Conservation (phyloP, 2,797 vertebrate species). For the Coregonus suidteri region DNA sequence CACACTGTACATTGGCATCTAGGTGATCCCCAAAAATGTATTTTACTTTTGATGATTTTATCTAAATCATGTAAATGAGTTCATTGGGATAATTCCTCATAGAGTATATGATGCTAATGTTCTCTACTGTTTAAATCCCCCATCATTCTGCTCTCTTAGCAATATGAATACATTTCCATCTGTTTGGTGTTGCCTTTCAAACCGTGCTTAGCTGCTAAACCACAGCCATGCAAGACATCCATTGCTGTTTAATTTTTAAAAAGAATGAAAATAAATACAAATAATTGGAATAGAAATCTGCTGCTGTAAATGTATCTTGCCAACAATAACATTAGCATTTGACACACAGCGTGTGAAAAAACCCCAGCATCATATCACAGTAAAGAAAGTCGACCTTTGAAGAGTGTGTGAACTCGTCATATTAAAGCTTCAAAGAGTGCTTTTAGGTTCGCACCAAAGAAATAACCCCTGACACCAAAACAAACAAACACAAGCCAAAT, state of each 20-base stretch:
- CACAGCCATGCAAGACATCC: constrained; percentile 69
- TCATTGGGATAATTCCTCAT: constrained; percentile 53
- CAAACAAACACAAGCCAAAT: constrained; percentile 78
- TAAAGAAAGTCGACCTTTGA: constrained; percentile 74
- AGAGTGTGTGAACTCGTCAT: constrained; percentile 70
- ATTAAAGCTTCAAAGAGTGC: constrained; percentile 77
- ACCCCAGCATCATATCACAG: constrained; percentile 67
- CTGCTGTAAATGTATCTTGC: constrained; percentile 67
- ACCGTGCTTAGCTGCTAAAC: constrained; percentile 70
- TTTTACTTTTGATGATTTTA: constrained; percentile 28
- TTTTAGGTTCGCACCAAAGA: constrained; percentile 79
- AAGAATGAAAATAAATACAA: constrained; percentile 38
- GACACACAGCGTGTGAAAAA: constrained; percentile 70
- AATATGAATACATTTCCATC: constrained; percentile 71
- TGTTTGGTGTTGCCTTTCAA: constrained; percentile 73
- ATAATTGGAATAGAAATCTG: constrained; percentile 67
- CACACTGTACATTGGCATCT: not conserved
- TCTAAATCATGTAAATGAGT: constrained; percentile 31
- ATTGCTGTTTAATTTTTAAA: constrained; percentile 72
- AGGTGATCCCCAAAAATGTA: constrained; percentile 8
- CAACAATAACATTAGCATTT: constrained; percentile 81
- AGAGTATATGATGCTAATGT: constrained; percentile 39
- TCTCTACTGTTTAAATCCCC: constrained; percentile 57
- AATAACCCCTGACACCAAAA: constrained; percentile 77
- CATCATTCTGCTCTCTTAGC: constrained; percentile 59